Evolutionary conservation across 1,140 invertebrate genomes (phyloP).

Genomic region (Homalodisca vitripennis): DNA sequence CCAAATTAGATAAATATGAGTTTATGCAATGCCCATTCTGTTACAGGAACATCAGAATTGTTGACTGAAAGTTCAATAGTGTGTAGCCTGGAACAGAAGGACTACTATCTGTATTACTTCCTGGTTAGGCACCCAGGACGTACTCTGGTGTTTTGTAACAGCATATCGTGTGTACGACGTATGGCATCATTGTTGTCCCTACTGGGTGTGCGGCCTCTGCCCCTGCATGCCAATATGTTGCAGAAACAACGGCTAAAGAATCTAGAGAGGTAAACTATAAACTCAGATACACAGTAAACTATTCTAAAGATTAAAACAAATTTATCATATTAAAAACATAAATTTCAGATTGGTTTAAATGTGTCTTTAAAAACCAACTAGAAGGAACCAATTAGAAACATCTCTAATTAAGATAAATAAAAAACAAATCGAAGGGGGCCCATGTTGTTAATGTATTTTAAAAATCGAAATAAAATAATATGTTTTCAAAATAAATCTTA

Average conservation of each 20-base stretch:
- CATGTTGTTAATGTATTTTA: too few species aligned
- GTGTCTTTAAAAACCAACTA: too few species aligned
- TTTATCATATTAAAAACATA: too few species aligned
- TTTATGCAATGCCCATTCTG: too few species aligned
- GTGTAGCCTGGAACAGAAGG: constrained; percentile 77
- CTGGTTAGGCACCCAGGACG: constrained; percentile 79
- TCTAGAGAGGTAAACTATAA: constrained; percentile 67
- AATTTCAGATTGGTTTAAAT: too few species aligned
- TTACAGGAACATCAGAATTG: constrained; percentile 74
- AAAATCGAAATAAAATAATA: too few species aligned
- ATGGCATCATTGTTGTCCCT: constrained; percentile 79
- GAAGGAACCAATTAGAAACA: too few species aligned
- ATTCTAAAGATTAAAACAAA: not conserved
- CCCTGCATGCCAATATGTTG: constrained; percentile 93
- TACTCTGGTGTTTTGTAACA: constrained; percentile 97
- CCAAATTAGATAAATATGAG: too few species aligned
- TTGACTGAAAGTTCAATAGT: constrained; percentile 83
- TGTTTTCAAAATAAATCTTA: too few species aligned
- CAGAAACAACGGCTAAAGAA: constrained; percentile 94
- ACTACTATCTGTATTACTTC: constrained; percentile 94
- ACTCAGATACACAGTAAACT: not conserved
- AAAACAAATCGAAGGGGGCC: too few species aligned
- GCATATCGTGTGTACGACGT: constrained; percentile 87
- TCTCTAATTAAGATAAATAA: too few species aligned
- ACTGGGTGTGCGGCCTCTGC: constrained; percentile 71